A percentile compares a stretch with the other conserved stretches of the same genome.
Conservation (phyloP, 2,113 vertebrate species). For the Promerops cafer region DNA sequence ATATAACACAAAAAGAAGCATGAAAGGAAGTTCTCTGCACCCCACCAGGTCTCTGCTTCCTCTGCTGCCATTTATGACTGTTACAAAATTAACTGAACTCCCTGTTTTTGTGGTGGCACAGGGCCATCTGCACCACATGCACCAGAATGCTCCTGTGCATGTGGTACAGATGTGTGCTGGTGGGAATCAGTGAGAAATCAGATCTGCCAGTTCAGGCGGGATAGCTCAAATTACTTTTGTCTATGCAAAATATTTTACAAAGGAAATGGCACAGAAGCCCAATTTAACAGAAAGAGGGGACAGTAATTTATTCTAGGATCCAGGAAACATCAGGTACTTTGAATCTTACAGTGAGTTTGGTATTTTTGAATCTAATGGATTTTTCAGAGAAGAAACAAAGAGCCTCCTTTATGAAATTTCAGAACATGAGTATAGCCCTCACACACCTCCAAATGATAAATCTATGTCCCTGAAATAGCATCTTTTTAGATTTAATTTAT, state of each 20-base stretch:
- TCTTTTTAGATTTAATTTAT: constrained; percentile 72
- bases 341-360: neutral
- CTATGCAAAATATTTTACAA: constrained; percentile 24
- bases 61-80: neutral
- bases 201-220: neutral
- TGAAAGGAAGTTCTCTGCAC: neutral
- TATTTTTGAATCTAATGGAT: constrained; percentile 37
- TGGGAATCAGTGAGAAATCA: neutral
- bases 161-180: neutral
- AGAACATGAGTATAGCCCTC: constrained; percentile 4
- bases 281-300: constrained; percentile 14
- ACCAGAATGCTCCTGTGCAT: neutral
- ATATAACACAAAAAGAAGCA: neutral
- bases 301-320: constrained; percentile 46
- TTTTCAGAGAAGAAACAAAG: constrained; percentile 26
- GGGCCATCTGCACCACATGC: neutral
- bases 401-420: constrained; percentile 21
- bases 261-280: neutral
- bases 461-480: constrained; percentile 69
- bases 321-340: neutral
- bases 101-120: neutral
- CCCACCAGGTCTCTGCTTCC: neutral
- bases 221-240: constrained; percentile 42
- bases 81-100: neutral
- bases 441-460: constrained; percentile 57